Evolutionary conservation across 2,113 vertebrate genomes (phyloP).

Genomic region (Mesitornis unicolor): DNA sequence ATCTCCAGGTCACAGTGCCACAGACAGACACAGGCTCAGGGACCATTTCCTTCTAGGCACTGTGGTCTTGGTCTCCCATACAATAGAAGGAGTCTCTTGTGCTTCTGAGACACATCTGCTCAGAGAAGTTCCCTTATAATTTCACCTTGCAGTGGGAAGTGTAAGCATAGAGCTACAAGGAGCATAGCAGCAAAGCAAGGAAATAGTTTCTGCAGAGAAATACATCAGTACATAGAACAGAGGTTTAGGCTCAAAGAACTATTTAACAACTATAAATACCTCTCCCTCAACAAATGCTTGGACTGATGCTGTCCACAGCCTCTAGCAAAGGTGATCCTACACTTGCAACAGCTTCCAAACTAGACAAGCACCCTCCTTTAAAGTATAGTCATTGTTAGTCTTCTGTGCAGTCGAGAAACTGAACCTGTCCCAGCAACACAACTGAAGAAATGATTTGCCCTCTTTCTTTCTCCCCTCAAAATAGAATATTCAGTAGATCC

Average conservation of each 20-base stretch:
- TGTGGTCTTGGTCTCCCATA: neutral
- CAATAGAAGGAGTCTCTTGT: neutral
- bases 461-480: too few relatives aligned
- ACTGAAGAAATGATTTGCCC: too few relatives aligned
- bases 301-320: neutral
- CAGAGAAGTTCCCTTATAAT: neutral
- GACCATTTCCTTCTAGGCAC: neutral
- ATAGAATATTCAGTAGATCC: neutral
- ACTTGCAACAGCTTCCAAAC: neutral
- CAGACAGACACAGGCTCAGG: neutral
- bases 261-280: neutral
- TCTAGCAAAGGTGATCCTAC: neutral
- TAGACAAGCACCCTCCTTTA: neutral
- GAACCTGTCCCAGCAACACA: too few relatives aligned
- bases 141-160: neutral
- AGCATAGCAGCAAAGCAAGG: neutral
- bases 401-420: too few relatives aligned
- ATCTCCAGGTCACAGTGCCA: neutral
- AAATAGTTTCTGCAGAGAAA: neutral
- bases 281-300: neutral
- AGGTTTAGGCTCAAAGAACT: neutral
- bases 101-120: neutral
- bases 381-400: too few relatives aligned
- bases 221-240: neutral
- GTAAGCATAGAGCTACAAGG: neutral